Base-by-base conservation (phyloP, 1,140 invertebrate genomes). In the Brachionus sp. region DNA sequence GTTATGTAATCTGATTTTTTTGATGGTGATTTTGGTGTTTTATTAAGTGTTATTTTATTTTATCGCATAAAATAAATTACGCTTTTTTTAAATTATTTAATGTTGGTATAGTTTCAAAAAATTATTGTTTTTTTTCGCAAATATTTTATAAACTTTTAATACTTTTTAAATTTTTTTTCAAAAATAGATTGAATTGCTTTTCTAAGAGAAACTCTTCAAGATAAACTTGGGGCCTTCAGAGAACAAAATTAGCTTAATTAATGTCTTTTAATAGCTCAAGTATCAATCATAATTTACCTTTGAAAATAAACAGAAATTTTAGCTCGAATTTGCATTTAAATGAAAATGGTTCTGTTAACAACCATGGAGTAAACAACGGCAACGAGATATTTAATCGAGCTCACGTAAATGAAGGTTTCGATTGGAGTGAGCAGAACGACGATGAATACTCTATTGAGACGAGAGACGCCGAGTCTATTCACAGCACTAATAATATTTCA, bases 391-490 rank as follows among this genome's bases (percentile, higher is more conserved):
- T 23, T 23, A 57, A 9, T 57, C 50, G 16, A 57, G 16, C 50
- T 57, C 50, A 57, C 50, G 16, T 57, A 23, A 57, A 57, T 57
- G 50, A 57, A 57, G 50, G 50, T 5, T 57, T 57, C 50, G 50
- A 57, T 57, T 57, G 50, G 29, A 16, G 13, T 39, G 66, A 70
- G n/a, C 35, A 39, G n/a, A 37, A 70, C 19, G 66, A 70, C 7
- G 29, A 37, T 37, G 66, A 70, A 37, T 35, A 53, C 23, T 42
- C 16, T 35, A 78, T 78, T 33, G 75, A 78, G 75, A 78, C 46
- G 16, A 78, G 75, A 78, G 75, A 78, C 75, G 75, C 75, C 25
- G 75, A 78, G 33, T 78, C 75, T 13, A 78, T 78, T 50, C 44
- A 37, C 2, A 78, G 75, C 19, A 80, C 37, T 16, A 57, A 80